Evolutionary conservation across 1,140 invertebrate species (phyloP), one percentile per base, ranked within the genome.

Genomic region (Neuroterus valhalla): DNA sequence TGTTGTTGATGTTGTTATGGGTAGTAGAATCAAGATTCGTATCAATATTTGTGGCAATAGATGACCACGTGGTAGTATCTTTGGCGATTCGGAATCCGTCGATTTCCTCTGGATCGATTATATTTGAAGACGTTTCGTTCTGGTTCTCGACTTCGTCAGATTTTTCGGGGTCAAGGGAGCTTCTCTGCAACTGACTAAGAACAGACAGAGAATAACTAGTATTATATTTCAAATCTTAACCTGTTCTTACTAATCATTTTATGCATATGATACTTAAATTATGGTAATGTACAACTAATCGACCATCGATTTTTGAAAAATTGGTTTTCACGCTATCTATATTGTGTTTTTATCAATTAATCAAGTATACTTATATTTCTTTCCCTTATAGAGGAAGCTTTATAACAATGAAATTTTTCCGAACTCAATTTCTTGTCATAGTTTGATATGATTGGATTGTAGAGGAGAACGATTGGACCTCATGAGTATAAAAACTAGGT

Each of bases 31-130:
- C 82, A 45, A 75, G 23, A 44, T 84, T 84, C 23, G 84, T 82
- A 68, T 86, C 85, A 52, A 82, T 86, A 8, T 84, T 85, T 15
- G 85, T 82, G 10, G 86, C 87, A 8, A 89, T 73, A 6, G 88
- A 87, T 44, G 87, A 88, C 85, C 87, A 89, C 68, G 85, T 88
- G 72, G 84, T 85, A 21, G 88, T 89, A 66, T 89, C 86, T 44
- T 88, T 82, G 62, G 85, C 86, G 68, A 87, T 78, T 48, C 81
- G 85, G 74, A 89, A 89, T 19, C 85, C 86, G 44, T 84, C 74
- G 23, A 70, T 77, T 17, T 83, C 75, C 26, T 80, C 31, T 43
- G 77, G 73, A 21, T 77, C 79, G 15, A 74, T 48, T 10, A 68
- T 70, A 77, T 17, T 70, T 43, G 79, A 75, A 42, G 78, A 48